Base-by-base conservation (phyloP, 2,797 vertebrate species). In the Neosalanx taihuensis region DNA sequence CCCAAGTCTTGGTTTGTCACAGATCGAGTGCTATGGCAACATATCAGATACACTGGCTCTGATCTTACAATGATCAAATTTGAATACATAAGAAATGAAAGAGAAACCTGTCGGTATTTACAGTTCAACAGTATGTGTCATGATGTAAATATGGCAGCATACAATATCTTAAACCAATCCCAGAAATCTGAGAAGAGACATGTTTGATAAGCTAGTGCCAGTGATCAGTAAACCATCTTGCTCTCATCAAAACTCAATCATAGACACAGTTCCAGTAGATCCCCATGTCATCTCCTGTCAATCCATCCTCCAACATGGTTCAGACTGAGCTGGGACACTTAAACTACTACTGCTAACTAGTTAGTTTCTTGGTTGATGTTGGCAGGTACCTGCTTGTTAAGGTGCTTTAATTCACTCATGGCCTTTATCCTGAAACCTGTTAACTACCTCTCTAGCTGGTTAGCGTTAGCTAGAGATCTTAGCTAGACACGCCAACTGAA, bases 1-100 rank as follows among this genome's bases (percentile, higher is more conserved):
- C 75, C 84, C 76, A 81, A 85, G 85, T 81, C 78, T 30, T 31
- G 53, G 72, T 80, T 74, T 30, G 79, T 77, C 72, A 67, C 57
- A 71, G 57, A 72, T 64, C 76, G 75, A 82, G 80, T 79, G 81
- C 64, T 65, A n/a, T 37, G 20, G 70, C 65, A 79, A 76, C 71
- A 76, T 60, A 20, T 63, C 23, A 49, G 60, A 80, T 33, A 72
- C 68, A 72, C 72, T 9, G 69, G 1, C 72, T 81, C 82, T 69
- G 35, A 65, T 75, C 20, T 51, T 29, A 41, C 23, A 49, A 67
- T 62, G 71, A 69, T 46, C 33, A 18, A 6, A 7, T 4, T 37
- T 4, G 20, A 46, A 46, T 15, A 20, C 5, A 46, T 2, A 7
- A 4, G 41, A 35, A 3, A 31, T 18, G 30, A 26, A 9, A 46